Evolutionary conservation across 92 coral and sea anemone species (phyloP).

Genomic region (Pocillopora meandrina): DNA sequence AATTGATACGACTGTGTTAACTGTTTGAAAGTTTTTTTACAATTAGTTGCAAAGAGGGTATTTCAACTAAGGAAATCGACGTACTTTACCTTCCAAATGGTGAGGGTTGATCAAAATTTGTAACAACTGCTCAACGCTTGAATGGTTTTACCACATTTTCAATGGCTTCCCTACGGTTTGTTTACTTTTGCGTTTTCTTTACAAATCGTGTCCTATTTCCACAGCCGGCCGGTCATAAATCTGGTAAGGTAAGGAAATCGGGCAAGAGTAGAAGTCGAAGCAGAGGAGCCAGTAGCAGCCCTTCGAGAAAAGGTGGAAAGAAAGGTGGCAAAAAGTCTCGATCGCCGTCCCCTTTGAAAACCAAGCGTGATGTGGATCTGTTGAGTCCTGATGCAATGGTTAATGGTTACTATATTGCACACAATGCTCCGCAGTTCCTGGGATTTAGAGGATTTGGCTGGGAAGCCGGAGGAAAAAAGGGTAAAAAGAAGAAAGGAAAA

Average conservation of each 20-base stretch:
- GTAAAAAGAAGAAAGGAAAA: slow-evolving; percentile 75
- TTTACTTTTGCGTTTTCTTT: slow-evolving; percentile 19
- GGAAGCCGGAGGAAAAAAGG: slow-evolving; percentile 64
- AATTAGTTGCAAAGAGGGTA: neutral
- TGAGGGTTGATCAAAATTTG: neutral
- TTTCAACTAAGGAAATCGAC: neutral
- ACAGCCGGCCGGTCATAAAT: slow-evolving; percentile 54
- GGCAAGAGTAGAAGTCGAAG: slow-evolving; percentile 80
- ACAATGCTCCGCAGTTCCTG: slow-evolving; percentile 90
- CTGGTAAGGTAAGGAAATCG: slow-evolving; percentile 77
- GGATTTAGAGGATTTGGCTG: slow-evolving; percentile 87
- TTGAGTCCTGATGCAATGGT: slow-evolving; percentile 97
- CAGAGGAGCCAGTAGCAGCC: slow-evolving; percentile 82
- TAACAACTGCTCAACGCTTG: neutral
- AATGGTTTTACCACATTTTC: slow-evolving; percentile 8
- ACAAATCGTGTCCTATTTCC: neutral
- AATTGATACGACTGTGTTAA: slow-evolving; percentile 14
- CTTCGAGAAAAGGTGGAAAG: slow-evolving; percentile 78
- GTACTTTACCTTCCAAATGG: slow-evolving; percentile 23
- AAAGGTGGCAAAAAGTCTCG: slow-evolving; percentile 83
- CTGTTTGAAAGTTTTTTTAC: neutral
- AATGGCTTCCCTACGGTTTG: slow-evolving; percentile 38
- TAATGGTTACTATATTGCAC: slow-evolving; percentile 94
- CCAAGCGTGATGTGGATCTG: slow-evolving; percentile 69
- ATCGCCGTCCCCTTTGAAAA: slow-evolving; percentile 78